phyloP scores from a whole-genome alignment of 2,113 vertebrate species.

The Diphyllodes magnificus region DNA sequence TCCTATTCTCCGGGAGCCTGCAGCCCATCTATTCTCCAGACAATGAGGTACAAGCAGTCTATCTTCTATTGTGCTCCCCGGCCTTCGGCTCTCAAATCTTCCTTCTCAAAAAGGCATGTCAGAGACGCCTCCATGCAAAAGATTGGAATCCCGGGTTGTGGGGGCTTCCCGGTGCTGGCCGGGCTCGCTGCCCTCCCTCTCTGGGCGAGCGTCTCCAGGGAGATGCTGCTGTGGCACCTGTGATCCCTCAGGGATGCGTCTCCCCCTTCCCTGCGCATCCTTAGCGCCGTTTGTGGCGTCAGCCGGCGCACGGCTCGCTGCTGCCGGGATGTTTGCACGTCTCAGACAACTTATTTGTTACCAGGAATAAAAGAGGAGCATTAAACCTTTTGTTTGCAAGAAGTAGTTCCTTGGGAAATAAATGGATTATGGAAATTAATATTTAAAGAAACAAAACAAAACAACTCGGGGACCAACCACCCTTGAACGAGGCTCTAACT shows the following conservation, averaged over 20 bases:
- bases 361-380: constrained; percentile 6
- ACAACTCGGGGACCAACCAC: constrained; percentile 32
- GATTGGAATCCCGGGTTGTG: background rate
- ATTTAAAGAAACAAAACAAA: constrained; percentile 57
- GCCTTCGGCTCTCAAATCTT: constrained; percentile 45
- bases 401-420: constrained; percentile 48
- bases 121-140: background rate
- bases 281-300: fast-evolving
- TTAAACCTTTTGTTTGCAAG: constrained; percentile 41
- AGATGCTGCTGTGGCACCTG: background rate
- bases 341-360: constrained; percentile 39
- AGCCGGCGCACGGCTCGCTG: background rate
- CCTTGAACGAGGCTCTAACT: constrained; percentile 41
- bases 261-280: background rate
- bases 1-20: constrained; percentile 72
- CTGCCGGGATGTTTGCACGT: background rate
- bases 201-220: fast-evolving
- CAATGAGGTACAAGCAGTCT: constrained; percentile 54
- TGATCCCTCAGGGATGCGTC: background rate
- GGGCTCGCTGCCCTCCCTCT: background rate
- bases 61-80: constrained; percentile 25
- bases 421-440: constrained; percentile 56
- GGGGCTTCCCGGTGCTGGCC: background rate
- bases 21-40: constrained; percentile 79
- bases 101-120: constrained; percentile 18